Percentiles rank a stretch among this genome's conserved stretches.
phyloP scores from a whole-genome alignment of 2,888 invertebrate species.

The Arrhopalites spinosus region DNA sequence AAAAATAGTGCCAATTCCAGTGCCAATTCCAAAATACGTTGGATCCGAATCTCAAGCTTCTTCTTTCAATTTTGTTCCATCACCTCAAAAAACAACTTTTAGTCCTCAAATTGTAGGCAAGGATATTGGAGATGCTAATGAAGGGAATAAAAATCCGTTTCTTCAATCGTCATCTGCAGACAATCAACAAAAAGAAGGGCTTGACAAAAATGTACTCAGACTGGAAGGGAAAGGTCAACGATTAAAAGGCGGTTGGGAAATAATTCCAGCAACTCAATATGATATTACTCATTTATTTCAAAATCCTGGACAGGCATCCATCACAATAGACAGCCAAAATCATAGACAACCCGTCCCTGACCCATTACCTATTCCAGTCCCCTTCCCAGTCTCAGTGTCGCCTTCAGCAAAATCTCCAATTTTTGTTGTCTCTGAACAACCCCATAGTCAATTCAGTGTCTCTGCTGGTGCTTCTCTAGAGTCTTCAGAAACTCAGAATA shows the following conservation, averaged over 20 bases:
- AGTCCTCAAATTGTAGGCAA: slow-evolving; percentile 8
- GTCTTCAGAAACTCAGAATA: neutral
- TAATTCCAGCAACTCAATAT: slow-evolving; percentile 55
- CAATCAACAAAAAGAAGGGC: neutral
- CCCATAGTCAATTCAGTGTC: too few relatives aligned
- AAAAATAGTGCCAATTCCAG: slow-evolving; percentile 30
- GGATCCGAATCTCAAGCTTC: slow-evolving; percentile 11
- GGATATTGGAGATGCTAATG: neutral
- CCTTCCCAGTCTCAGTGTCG: slow-evolving; percentile 50
- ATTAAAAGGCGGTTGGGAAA: slow-evolving; percentile 52
- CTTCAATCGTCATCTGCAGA: neutral
- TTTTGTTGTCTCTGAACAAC: slow-evolving; percentile 24
- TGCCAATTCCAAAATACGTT: slow-evolving; percentile 28
- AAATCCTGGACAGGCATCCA: slow-evolving; percentile 14
- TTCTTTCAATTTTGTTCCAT: slow-evolving; percentile 16
- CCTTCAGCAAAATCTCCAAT: slow-evolving; percentile 32
- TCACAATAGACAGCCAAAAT: neutral
- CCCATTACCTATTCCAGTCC: slow-evolving; percentile 51
- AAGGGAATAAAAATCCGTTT: neutral
- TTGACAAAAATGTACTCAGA: too few relatives aligned
- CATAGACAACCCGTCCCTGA: slow-evolving; percentile 10
- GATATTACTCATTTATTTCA: slow-evolving; percentile 54
- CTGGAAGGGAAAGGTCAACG: slow-evolving; percentile 25
- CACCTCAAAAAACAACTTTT: slow-evolving; percentile 15
- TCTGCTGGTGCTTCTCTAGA: too few relatives aligned